Percentiles rank a stretch among this genome's conserved stretches.
Conservation (phyloP, 2,888 invertebrate species). For the Lepidochrysops patricia region DNA sequence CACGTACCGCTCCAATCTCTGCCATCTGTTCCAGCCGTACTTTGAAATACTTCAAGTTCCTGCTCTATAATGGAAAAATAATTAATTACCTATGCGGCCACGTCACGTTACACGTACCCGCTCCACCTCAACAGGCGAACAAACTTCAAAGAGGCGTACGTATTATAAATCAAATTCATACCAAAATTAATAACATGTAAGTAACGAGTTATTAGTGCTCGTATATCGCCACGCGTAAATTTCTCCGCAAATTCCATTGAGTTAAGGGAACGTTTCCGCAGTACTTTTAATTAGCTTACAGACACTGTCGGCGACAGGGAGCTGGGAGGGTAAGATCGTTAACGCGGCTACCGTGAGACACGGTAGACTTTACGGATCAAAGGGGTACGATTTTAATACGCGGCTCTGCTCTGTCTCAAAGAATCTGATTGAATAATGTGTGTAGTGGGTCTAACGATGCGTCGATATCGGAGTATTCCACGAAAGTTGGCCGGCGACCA, state of each 20-base stretch:
- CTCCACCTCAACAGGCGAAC: background rate
- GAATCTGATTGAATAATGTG: constrained; percentile 6
- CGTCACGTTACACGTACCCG: background rate
- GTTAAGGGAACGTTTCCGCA: constrained; percentile 16
- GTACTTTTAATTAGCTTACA: constrained; percentile 24
- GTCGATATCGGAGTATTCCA: constrained; percentile 24
- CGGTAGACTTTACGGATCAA: background rate
- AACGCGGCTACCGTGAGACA: background rate
- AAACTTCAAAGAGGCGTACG: background rate
- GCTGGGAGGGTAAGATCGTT: background rate
- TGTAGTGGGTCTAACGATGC: constrained; percentile 21
- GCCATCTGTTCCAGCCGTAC: background rate
- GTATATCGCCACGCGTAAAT: constrained; percentile 16
- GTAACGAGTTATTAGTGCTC: constrained; percentile 16
- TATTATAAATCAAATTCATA: constrained; percentile 10
- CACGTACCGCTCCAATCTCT: constrained; percentile 3
- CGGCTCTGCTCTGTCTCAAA: background rate
- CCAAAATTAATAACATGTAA: background rate
- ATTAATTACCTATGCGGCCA: background rate
- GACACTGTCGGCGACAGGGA: constrained; percentile 13
- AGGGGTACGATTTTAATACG: background rate
- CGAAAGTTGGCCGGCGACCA: constrained; percentile 61
- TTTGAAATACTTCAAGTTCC: background rate
- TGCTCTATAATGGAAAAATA: background rate
- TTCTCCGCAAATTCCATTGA: constrained; percentile 18